These are phyloP conservation scores for Zosterops hypoxanthus DNA, from an alignment of 2,113 vertebrate species.

Conservation along the genomic window DNA sequence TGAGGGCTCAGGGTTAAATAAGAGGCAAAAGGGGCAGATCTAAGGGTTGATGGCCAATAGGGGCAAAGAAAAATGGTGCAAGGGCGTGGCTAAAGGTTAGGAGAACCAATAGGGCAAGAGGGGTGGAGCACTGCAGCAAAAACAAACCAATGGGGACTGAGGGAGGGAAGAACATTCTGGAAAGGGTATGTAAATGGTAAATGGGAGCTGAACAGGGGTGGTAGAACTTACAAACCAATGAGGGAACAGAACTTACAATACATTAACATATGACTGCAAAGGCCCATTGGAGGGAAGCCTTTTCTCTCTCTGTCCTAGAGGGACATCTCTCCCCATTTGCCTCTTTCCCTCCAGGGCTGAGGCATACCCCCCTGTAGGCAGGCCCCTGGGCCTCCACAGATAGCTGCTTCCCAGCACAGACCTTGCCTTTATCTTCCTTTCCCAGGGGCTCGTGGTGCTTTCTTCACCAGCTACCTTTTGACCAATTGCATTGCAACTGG, in stretches of 20 bases:
- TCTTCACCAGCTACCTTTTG: neutral
- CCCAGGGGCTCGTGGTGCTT: accelerated
- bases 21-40: neutral
- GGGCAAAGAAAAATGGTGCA: neutral
- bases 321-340: too few relatives aligned
- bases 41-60: neutral
- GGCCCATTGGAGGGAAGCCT: too few relatives aligned
- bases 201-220: too few relatives aligned
- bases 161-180: too few relatives aligned
- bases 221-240: neutral
- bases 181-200: too few relatives aligned
- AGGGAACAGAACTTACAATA: too few relatives aligned
- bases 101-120: neutral
- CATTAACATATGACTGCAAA: neutral
- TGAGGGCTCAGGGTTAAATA: neutral
- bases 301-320: too few relatives aligned
- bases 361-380: too few relatives aligned
- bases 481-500: neutral
- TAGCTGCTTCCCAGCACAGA: neutral
- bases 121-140: neutral
- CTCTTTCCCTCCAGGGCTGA: too few relatives aligned
- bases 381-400: too few relatives aligned
- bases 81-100: neutral
- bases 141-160: neutral
- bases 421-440: neutral